Base-by-base conservation (phyloP, 2,113 vertebrate species). In the Dipodomys spectabilis region DNA sequence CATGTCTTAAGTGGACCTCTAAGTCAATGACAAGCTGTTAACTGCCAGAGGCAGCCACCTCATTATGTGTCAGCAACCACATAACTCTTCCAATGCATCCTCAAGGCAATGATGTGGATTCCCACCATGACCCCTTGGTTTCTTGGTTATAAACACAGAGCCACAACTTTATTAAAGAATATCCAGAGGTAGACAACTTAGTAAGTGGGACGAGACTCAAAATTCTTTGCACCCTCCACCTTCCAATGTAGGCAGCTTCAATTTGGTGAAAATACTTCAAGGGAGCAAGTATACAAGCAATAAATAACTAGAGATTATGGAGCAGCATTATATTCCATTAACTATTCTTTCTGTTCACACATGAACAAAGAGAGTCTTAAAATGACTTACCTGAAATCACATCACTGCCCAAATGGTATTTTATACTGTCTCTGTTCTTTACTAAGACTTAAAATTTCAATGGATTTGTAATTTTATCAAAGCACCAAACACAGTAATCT, bases 391-490 rank as follows among this genome's bases (percentile, higher is more conserved):
- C 57, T 93, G 39, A 88, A 65, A 30, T 79, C 20, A 49, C 28
- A 60, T 68, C 35, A 18, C 10, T 23, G 8, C 44, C 20, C 65
- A 62, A 60, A 30, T 32, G 62, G 20, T 79, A 72, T 88, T 97
- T 88, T 93, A 85, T 85, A 25, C 71, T 25, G 73, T 65, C 20
- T 30, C 2, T 79, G 39, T 88, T 15, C 60, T 86, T 86, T 82
- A 68, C n/a, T 88, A 86, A 78, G 79, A 82, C 13, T 10, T 92
- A 25, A 9, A 11, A 75, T 74, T 92, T 91, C 39, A 16, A 39
- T 83, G 35, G 27, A 32, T 77, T 92, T 96, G 77, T 74, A 92
- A 62, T 28, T 78, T 89, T 90, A 82, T 77, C 45, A 28, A 77
- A 85, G 20, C 65, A 7, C 23, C 28, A 65, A 60, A 69, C 69